Evolutionary conservation across 1,140 invertebrate genomes (phyloP), one percentile per base, ranked within the genome.

Genomic region (Globodera rostochiensis): DNA sequence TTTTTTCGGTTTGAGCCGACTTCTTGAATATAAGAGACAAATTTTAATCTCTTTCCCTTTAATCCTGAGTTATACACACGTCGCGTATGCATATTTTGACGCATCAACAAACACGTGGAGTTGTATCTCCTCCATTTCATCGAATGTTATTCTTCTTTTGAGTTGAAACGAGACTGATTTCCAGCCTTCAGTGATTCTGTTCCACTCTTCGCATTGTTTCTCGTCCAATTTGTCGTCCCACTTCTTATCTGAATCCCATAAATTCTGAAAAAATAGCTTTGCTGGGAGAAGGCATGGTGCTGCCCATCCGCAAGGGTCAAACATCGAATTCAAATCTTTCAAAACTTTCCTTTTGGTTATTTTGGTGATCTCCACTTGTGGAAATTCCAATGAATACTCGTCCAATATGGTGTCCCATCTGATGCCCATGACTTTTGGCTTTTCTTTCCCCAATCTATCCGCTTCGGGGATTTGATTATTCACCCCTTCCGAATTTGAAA

Each of bases 391-490:
- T 45, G 25, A 50, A 50, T 69, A 60, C 6, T 60, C 45, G 6
- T 77, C 74, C 7, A n/a, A 15, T 36, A 21, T 21, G 1, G 66
- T 9, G 19, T 77, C 53, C 74, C 74, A 77, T 49, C 7, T 7
- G 70, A 77, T 15, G 3, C 74, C 74, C 64, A 77, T 50, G 4
- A 77, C 7, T 13, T 77, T 77, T 36, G 74, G 15, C 11, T 19
- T 47, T 77, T 77, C 53, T 21, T 60, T 77, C 6, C 53, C 74
- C 7, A 46, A 19, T 77, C 74, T 77, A 36, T 77, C 74, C 15
- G 0, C 45, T 13, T 67, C 53, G 15, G 50, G 74, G 70, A 77
- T n/a, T 8, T 60, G 46, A 15, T 45, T 19, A 50, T 50, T 53
- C 36, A 50, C 74, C n/a, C 25, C 6, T 19, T 53, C 11, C 1